These are phyloP conservation scores for Tachyglossus aculeatus DNA, from an alignment of 2,797 vertebrate species.

Conservation along the genomic window DNA sequence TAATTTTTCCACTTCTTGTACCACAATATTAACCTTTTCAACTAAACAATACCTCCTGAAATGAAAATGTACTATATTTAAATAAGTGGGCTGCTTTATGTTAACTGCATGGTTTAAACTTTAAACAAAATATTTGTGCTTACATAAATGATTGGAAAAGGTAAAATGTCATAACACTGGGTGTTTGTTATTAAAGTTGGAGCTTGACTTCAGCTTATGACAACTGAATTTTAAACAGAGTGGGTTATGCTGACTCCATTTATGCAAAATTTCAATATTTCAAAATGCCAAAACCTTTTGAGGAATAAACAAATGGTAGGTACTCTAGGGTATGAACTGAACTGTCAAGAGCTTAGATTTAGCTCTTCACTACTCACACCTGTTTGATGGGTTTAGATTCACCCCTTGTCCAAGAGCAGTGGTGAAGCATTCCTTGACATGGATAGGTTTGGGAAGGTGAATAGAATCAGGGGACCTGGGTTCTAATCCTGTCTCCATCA, in stretches of 20 bases:
- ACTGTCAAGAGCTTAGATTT: no score
- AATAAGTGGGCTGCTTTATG: slow-evolving; percentile 78
- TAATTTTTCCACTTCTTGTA: slow-evolving; percentile 44
- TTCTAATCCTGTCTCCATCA: background rate
- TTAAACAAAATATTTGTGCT: slow-evolving; percentile 83
- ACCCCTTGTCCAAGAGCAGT: no score
- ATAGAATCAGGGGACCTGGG: no score
- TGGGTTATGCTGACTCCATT: slow-evolving; percentile 50
- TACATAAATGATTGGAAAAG: slow-evolving; percentile 82
- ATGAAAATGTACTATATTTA: slow-evolving; percentile 60
- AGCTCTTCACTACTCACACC: no score
- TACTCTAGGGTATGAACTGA: no score
- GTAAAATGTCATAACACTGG: slow-evolving; percentile 84
- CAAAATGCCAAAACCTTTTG: slow-evolving; percentile 53
- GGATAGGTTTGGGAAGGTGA: no score
- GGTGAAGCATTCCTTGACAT: no score
- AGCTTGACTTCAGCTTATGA: slow-evolving; percentile 77
- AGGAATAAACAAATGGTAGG: slow-evolving; percentile 59
- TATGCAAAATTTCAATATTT: slow-evolving; percentile 64
- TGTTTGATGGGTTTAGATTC: no score
- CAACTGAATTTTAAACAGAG: slow-evolving; percentile 79
- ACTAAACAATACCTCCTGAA: slow-evolving; percentile 68
- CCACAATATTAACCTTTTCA: slow-evolving; percentile 75
- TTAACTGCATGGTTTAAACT: slow-evolving; percentile 73
- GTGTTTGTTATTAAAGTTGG: slow-evolving; percentile 78